Evolutionary conservation across 2,888 invertebrate genomes (phyloP), one percentile per base, ranked within the genome.

Genomic region (Steinernema scapterisci): DNA sequence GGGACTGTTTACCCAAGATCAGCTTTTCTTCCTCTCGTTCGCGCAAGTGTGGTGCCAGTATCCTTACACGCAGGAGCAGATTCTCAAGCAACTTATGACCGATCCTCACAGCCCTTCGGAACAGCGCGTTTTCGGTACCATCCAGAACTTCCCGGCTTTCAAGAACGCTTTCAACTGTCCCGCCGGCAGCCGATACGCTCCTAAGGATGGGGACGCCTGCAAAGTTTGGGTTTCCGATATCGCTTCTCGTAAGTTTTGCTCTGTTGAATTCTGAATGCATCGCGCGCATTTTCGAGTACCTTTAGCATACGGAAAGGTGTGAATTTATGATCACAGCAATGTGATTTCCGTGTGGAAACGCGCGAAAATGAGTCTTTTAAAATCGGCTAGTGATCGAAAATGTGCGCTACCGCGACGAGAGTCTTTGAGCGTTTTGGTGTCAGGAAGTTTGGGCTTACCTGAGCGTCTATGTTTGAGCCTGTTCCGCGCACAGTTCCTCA

Each of bases 111-210:
- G 82, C 7, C 83, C 83, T 13, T 80, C 82, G 6, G 63, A 78
- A 16, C 83, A 81, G 51, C 74, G 84, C 45, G 84, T 84, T 0
- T 77, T 72, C 31, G 83, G 83, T 73, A 81, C 84, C 7, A 77
- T 84, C 46, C 78, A 81, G 75, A 83, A 82, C 73, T 79, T 81
- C 76, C 81, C 81, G 9, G 82, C 81, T 0, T 82, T 82, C 77
- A 75, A 77, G 70, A 78, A 75, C 13, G 82, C 82, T 0, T 82
- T 81, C 80, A 79, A 82, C 72, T 82, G 82, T 63, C 82, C 80
- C 3, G 31, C 73, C 27, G 70, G 63, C n/a, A 75, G 77, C 21
- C 75, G 74, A 0, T 82, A 82, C 75, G 79, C 79, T n/a, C 80
- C 79, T 27, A 73, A 76, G 5, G 72, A 77, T 0, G 54, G 16